Evolutionary conservation across 2,113 vertebrate genomes (phyloP), one percentile per base, ranked within the genome.

Genomic region (Prunella himalayana): DNA sequence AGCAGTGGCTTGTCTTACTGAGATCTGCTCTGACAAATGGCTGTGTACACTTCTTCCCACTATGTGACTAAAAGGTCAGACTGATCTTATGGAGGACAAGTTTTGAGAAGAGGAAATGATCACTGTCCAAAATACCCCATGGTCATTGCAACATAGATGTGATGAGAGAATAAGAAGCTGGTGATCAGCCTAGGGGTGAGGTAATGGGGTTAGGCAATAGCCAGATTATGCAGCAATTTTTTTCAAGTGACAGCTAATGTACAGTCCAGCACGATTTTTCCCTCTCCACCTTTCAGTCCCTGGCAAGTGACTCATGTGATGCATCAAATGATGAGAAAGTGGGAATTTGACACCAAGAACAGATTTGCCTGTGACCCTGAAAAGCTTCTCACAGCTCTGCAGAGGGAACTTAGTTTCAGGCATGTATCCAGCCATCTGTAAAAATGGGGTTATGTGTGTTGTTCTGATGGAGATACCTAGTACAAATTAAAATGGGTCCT

Each of bases 251-350:
- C 61, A 86, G 45, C 30, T 77, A 59, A 92, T 84, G 56, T n/a
- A 69, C 15, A 72, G 60, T 64, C 31, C 57, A 88, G 50, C 21
- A 21, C 28, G 41, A 63, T 56, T 93, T 88, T 64, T 94, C 45
- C 42, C 54, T 91, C 42, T 63, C 16, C 27, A 21, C 66, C 56
- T 59, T 76, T 88, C 82, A 53, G 78, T 51, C 66, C 45, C 59
- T 82, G 77, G 31, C 86, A 95, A 95, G 68, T 89, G 56, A 94
- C 45, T 90, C 50, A 91, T 69, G 68, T 82, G 87, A 72, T 91
- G 54, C 57, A 90, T 56, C 87, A 85, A 82, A 15, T 65, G 75
- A 94, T 42, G 54, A 92, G 81, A 57, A 56, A 66, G 30, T 73
- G 59, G 44, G 41, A 85, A 69, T 4, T 13, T 87, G 87, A 87